A percentile compares a stretch with the other conserved stretches of the same genome.
phyloP scores from a whole-genome alignment of 2,797 vertebrate genomes.

The Malacoraja senta region DNA sequence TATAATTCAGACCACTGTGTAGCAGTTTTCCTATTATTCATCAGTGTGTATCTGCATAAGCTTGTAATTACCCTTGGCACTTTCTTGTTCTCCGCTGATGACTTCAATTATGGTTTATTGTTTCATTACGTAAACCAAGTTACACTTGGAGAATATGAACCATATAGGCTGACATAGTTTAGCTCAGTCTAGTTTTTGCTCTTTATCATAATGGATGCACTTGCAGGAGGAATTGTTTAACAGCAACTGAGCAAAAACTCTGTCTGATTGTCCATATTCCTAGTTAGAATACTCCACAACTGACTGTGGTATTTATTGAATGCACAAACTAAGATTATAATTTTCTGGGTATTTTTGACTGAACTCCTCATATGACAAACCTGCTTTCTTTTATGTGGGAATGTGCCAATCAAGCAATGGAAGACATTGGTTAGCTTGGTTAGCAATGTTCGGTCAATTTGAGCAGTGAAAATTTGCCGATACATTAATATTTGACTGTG shows the following conservation, averaged over 20 bases:
- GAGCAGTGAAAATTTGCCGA: neutral
- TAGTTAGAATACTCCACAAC: too few relatives aligned
- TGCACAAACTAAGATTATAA: neutral
- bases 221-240: neutral
- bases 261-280: too few relatives aligned
- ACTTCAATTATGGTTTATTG: neutral
- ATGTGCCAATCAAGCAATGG: neutral
- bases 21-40: neutral
- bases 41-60: neutral
- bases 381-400: neutral
- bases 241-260: too few relatives aligned
- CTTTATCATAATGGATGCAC: neutral
- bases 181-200: neutral
- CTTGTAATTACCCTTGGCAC: neutral
- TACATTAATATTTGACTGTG: conserved; percentile 24
- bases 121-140: neutral
- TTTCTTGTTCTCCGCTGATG: neutral
- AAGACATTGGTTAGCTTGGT: neutral
- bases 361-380: neutral
- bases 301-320: neutral
- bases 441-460: neutral
- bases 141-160: neutral
- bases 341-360: neutral
- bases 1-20: neutral
- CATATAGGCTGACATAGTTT: neutral